Conservation (phyloP, 1,140 invertebrate genomes). For the Saccostrea echinata region DNA sequence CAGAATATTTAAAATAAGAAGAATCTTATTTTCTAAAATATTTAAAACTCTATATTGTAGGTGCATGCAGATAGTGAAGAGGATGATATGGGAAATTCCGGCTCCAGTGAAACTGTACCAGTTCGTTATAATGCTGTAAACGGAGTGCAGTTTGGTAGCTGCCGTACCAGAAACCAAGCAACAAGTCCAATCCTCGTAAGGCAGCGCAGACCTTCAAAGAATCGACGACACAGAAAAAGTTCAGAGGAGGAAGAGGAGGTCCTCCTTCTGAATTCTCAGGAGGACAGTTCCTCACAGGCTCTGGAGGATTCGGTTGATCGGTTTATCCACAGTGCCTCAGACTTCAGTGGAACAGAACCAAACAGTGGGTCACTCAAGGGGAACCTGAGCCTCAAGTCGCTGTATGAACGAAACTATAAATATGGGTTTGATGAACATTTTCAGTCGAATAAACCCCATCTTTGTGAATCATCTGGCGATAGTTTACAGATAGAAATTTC, state of each 20-base stretch:
- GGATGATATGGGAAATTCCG: conserved; percentile 45
- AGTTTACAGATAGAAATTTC: conserved; percentile 42
- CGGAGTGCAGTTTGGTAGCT: conserved; percentile 32
- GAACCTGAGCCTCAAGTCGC: conserved; percentile 66
- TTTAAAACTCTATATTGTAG: background rate
- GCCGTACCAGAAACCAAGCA: background rate
- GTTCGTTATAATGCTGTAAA: conserved; percentile 32
- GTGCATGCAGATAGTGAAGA: background rate
- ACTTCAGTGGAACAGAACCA: conserved; percentile 32
- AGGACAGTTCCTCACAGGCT: conserved; percentile 22
- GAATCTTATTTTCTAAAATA: background rate
- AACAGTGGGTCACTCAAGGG: conserved; percentile 61
- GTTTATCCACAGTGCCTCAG: conserved; percentile 42
- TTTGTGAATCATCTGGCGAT: background rate
- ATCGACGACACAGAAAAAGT: background rate
- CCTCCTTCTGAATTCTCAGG: background rate
- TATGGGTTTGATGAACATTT: conserved; percentile 49
- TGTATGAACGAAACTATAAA: conserved; percentile 62
- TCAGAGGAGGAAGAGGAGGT: background rate
- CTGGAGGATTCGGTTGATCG: conserved; percentile 54
- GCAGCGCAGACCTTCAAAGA: background rate
- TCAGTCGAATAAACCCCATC: background rate
- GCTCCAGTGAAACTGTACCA: conserved; percentile 23
- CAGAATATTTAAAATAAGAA: background rate
- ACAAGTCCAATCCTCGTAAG: conserved; percentile 1